Base-by-base conservation (phyloP, 35 echinoderm and acorn worm species). In the Hemicentrotus pulcherrimus region DNA sequence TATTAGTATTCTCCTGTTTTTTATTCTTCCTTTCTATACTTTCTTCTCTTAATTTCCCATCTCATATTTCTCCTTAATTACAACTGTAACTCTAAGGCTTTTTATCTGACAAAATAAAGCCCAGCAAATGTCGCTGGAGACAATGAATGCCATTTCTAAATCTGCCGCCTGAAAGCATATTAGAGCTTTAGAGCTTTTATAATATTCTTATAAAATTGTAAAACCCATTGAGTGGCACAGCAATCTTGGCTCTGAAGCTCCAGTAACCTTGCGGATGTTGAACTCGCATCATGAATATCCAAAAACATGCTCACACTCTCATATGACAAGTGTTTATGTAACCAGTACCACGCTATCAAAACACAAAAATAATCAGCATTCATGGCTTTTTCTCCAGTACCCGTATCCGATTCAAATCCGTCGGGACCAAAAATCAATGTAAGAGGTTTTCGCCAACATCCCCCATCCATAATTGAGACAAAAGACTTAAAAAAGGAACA, bases 251-350 rank as follows among this genome's bases (percentile, higher is more conserved):
- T 78, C 22, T 6, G 65, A 78, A 0, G 65, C 65, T 78, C 28
- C 24, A 22, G 8, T 78, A 78, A 78, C 65, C 65, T 78, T 6
- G 28, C 65, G 65, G 65, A 78, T 78, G 65, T 78, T 78, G 65
- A 78, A 78, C 65, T n/a, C 4, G 19, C 65, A 6, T 78, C 65
- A 78, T 78, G 65, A 78, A 78, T 78, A 78, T 78, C 65, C 65
- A 22, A n/a, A 78, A 78, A 78, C 65, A 78, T 18, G 65, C 65
- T 78, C 65, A 22, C 22, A 18, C 65, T 78, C 65, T 24, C 65
- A 78, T 18, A 78, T 78, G 24, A 78, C 65, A n/a, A 78, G 65
- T 78, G 65, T 78, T 78, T 78, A 78, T 78, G 65, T 78, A 78
- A 78, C 65, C 65, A 78, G 24, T 78, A 15, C 65, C 6, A 78